Percentiles rank a stretch among this genome's conserved stretches.
Evolutionary conservation across 1,140 invertebrate genomes (phyloP).

Genomic region (Akabosia matsudoensis): DNA sequence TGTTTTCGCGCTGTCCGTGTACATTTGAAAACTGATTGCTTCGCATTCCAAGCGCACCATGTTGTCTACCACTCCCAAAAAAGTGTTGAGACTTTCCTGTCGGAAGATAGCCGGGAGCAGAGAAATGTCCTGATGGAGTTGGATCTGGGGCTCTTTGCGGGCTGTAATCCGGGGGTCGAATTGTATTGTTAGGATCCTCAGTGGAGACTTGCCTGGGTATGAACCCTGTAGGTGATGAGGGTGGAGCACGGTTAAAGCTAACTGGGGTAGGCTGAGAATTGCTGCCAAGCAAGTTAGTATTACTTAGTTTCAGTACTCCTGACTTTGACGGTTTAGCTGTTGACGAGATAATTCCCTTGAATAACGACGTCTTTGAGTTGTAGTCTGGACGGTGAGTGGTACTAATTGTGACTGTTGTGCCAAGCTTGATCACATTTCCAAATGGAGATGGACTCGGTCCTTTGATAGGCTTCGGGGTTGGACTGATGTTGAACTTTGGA

Average conservation of each 20-base stretch:
- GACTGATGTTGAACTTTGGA: background rate
- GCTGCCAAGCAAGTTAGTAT: background rate
- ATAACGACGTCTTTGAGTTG: background rate
- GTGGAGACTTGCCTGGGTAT: background rate
- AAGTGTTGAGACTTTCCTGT: no score
- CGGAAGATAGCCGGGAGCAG: background rate
- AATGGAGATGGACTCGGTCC: background rate
- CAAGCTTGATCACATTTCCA: constrained; percentile 2
- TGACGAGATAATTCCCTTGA: constrained; percentile 3
- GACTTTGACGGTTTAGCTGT: background rate
- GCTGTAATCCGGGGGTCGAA: background rate
- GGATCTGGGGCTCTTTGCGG: constrained; percentile 9
- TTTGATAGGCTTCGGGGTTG: constrained; percentile 1
- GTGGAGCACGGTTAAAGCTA: background rate
- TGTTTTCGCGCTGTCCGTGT: constrained; percentile 34
- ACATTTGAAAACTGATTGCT: constrained; percentile 33
- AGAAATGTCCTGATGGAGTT: background rate
- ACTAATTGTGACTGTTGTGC: background rate
- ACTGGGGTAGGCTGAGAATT: background rate
- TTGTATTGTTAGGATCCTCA: background rate
- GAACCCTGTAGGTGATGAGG: background rate
- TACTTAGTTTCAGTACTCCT: background rate
- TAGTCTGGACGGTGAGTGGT: background rate
- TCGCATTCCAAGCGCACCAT: constrained; percentile 25
- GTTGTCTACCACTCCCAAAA: no score